A percentile compares a stretch with the other conserved stretches of the same genome.
Evolutionary conservation across 2,797 vertebrate species (phyloP).

Genomic region (Peromyscus melanophrys): DNA sequence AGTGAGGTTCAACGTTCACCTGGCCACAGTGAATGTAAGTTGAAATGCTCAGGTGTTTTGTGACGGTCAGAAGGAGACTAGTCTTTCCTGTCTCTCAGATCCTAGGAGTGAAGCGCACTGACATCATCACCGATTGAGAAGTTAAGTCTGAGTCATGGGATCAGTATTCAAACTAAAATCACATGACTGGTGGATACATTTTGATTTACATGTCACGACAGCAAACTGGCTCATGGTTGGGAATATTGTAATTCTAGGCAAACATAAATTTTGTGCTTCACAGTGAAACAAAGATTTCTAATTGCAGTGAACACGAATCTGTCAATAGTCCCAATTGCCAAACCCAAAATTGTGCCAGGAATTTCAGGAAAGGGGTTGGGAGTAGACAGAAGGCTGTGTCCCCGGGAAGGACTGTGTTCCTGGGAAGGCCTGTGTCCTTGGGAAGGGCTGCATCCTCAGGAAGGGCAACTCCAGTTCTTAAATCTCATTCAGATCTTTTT

Average conservation of each 20-base stretch:
- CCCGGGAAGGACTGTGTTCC: background rate
- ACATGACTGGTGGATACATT: slow-evolving; percentile 34
- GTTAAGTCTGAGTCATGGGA: slow-evolving; percentile 57
- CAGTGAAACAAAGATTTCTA: slow-evolving; percentile 67
- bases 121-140: slow-evolving; percentile 65
- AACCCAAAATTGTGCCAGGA: slow-evolving; percentile 59
- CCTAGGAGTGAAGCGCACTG: slow-evolving; percentile 58
- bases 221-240: slow-evolving; percentile 50
- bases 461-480: background rate
- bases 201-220: slow-evolving; percentile 70
- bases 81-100: slow-evolving; percentile 53
- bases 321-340: slow-evolving; percentile 62
- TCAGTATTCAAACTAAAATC: slow-evolving; percentile 66
- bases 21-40: background rate
- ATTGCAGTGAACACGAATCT: slow-evolving; percentile 61
- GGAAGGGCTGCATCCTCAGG: background rate
- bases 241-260: slow-evolving; percentile 61
- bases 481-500: slow-evolving; percentile 28
- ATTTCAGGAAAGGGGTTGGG: slow-evolving; percentile 29
- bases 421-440: background rate
- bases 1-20: background rate
- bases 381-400: background rate
- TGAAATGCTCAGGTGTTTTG: slow-evolving; percentile 24
- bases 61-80: background rate
- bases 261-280: slow-evolving; percentile 61